Percentiles rank a stretch among this genome's conserved stretches.
Conservation (phyloP, 2,113 vertebrate species). For the Oxygymnocypris stewartii region DNA sequence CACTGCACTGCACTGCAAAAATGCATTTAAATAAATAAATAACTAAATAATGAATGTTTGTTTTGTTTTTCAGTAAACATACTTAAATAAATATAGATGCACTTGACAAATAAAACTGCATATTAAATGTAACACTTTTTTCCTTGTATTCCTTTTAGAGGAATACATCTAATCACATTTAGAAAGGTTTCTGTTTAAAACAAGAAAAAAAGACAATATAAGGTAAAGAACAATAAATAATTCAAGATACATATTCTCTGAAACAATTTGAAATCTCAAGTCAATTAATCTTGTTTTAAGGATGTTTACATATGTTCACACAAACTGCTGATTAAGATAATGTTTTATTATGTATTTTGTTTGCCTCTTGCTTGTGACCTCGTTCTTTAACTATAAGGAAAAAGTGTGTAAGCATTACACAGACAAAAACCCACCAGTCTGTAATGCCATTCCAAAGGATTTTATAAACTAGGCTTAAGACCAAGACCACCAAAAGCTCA, state of each 20-base stretch:
- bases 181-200: background rate
- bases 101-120: background rate
- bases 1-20: background rate
- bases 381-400: constrained; percentile 54
- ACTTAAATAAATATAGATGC: background rate
- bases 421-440: constrained; percentile 26
- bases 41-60: background rate
- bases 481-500: constrained; percentile 52
- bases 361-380: constrained; percentile 28
- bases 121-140: background rate
- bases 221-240: background rate
- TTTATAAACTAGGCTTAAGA: constrained; percentile 45
- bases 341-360: background rate
- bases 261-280: background rate
- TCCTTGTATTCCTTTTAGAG: background rate
- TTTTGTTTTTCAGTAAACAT: background rate
- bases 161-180: background rate
- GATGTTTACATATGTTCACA: background rate
- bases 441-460: constrained; percentile 25
- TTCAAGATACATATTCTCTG: background rate
- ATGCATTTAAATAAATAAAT: too few species aligned
- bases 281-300: background rate
- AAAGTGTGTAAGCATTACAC: constrained; percentile 49
- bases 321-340: background rate
- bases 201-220: background rate